Evolutionary conservation across 2,888 invertebrate species (phyloP).

Genomic region (Sarcophaga rosellei): DNA sequence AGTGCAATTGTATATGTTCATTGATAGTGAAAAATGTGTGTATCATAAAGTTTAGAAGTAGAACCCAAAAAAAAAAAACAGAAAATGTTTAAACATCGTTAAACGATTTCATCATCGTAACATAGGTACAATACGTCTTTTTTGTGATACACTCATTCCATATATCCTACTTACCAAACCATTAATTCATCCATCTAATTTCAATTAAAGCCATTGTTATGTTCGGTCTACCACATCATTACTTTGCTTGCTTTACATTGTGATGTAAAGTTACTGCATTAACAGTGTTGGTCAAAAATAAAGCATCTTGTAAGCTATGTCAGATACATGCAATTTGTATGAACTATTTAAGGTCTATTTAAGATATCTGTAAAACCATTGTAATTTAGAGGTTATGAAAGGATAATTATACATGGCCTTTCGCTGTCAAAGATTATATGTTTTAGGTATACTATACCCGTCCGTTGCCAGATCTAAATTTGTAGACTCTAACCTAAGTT

Average conservation of each 20-base stretch:
- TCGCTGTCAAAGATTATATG: no score
- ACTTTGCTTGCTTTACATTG: not conserved
- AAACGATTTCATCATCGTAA: constrained; percentile 62
- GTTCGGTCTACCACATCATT: not conserved
- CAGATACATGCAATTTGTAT: not conserved
- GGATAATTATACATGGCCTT: no score
- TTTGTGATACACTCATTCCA: not conserved
- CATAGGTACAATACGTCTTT: constrained; percentile 46
- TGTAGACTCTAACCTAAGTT: no score
- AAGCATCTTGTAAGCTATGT: not conserved
- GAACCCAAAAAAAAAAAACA: constrained; percentile 53
- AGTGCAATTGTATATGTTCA: constrained; percentile 58
- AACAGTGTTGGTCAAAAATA: not conserved
- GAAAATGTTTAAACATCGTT: constrained; percentile 60
- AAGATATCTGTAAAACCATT: no score
- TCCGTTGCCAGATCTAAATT: no score
- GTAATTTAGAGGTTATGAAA: no score
- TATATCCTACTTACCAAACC: not conserved
- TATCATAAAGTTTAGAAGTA: constrained; percentile 65
- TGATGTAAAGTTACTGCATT: not conserved
- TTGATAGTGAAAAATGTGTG: constrained; percentile 62
- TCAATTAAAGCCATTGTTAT: not conserved
- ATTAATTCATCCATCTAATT: not conserved
- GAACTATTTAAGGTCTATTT: no score
- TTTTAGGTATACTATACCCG: no score